These are phyloP conservation scores for Oryzias woworae DNA, from an alignment of 2,113 vertebrate genomes.

Conservation along the genomic window DNA sequence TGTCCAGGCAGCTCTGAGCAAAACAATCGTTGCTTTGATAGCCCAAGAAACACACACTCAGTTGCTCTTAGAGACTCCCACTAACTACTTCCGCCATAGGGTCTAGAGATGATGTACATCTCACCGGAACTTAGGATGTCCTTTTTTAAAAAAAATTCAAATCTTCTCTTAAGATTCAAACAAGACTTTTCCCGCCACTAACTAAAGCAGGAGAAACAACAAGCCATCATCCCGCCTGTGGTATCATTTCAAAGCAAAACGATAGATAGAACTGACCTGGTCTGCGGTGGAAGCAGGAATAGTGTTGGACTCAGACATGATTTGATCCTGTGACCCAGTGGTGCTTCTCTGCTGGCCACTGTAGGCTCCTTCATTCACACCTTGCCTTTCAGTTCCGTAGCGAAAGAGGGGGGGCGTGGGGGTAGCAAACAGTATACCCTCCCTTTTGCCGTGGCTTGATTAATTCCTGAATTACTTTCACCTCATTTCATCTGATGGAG, in stretches of 20 bases:
- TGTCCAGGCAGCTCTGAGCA: conserved; percentile 81
- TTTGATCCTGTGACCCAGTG: conserved; percentile 74
- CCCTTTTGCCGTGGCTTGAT: conserved; percentile 82
- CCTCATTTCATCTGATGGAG: conserved; percentile 86
- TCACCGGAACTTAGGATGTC: conserved; percentile 48
- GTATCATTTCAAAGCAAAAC: conserved; percentile 7
- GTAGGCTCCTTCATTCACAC: conserved; percentile 81
- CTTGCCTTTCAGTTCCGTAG: conserved; percentile 77
- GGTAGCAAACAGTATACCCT: conserved; percentile 65
- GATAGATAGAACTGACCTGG: conserved; percentile 77
- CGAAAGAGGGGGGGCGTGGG: conserved; percentile 47
- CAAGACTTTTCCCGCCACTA: conserved; percentile 11
- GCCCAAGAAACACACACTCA: conserved; percentile 71
- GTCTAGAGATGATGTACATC: conserved; percentile 69
- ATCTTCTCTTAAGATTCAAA: conserved; percentile 11
- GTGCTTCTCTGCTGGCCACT: conserved; percentile 74
- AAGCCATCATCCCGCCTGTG: background rate
- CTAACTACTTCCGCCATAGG: conserved; percentile 69
- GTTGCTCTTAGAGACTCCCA: conserved; percentile 65
- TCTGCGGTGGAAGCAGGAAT: conserved; percentile 70
- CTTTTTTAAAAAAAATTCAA: too few species aligned
- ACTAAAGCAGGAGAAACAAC: conserved; percentile 13
- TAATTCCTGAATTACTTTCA: conserved; percentile 87
- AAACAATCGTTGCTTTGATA: conserved; percentile 83
- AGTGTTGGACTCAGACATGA: conserved; percentile 78